These are phyloP conservation scores for Tringa solitaria DNA, from an alignment of 2,113 vertebrate species.

Conservation along the genomic window DNA sequence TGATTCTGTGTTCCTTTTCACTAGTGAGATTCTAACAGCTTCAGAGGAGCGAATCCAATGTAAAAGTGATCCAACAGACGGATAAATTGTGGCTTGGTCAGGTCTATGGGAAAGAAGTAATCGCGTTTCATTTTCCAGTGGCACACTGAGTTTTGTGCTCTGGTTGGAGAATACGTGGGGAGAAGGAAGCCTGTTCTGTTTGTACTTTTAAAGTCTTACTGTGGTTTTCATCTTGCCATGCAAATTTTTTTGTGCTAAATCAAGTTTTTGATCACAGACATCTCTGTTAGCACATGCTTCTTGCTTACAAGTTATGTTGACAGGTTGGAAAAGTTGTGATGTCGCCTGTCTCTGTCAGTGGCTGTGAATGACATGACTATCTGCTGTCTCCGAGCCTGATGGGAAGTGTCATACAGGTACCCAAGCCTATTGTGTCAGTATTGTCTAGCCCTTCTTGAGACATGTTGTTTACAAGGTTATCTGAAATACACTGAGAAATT, in stretches of 20 bases:
- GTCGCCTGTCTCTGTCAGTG: not conserved
- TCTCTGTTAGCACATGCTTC: not conserved
- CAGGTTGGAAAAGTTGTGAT: not conserved
- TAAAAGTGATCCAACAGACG: not conserved
- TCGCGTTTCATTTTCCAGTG: not conserved
- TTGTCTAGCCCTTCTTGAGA: not conserved
- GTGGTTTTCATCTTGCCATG: not conserved
- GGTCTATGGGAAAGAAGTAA: not conserved
- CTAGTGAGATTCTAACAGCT: not conserved
- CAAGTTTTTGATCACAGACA: not conserved
- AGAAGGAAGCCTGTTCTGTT: not conserved
- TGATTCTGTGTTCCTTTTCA: not conserved
- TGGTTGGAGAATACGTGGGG: not conserved
- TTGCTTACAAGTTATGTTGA: not conserved
- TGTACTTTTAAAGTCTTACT: not conserved
- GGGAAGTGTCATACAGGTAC: not conserved
- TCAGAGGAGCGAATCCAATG: not conserved
- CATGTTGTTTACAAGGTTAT: not conserved
- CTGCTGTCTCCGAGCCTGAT: not conserved
- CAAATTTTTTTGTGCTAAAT: not conserved
- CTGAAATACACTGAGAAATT: not conserved
- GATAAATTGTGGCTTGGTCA: not conserved
- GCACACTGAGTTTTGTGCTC: not conserved
- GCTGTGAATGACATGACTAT: rapidly evolving
- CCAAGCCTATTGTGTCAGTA: not conserved